Evolutionary conservation across 2,888 invertebrate species (phyloP).

Genomic region (Tuberolachnus salignus): DNA sequence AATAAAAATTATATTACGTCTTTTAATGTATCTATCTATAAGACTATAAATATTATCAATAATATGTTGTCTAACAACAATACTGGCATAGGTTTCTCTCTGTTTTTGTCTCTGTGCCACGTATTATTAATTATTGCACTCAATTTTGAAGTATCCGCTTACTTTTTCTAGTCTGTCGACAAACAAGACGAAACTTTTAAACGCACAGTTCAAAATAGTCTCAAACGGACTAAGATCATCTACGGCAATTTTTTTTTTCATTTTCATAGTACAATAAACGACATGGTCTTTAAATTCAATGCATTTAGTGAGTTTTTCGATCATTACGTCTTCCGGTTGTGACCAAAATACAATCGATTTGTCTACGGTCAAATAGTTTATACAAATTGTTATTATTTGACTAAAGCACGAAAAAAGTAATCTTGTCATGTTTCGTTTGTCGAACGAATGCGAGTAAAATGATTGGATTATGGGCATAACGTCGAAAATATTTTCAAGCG

Average conservation of each 20-base stretch:
- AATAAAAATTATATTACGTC: no score
- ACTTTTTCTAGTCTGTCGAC: slow-evolving; percentile 3
- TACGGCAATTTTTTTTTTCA: background rate
- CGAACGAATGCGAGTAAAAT: background rate
- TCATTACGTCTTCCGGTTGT: background rate
- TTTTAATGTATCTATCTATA: background rate
- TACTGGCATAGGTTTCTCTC: no score
- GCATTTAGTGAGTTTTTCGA: slow-evolving; percentile 6
- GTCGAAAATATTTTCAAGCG: background rate
- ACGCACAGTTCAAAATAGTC: background rate
- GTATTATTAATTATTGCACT: background rate
- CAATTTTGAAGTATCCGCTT: background rate
- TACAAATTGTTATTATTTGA: slow-evolving; percentile 1
- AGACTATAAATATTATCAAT: background rate
- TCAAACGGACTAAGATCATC: background rate
- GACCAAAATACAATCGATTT: background rate
- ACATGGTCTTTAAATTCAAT: background rate
- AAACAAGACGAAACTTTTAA: background rate
- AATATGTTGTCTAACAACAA: background rate
- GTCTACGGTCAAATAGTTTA: background rate
- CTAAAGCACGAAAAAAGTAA: slow-evolving; percentile 5
- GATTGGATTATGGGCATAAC: background rate
- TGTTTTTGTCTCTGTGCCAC: background rate
- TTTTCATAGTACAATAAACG: background rate
- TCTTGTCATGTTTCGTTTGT: background rate